Conservation (phyloP, 2,113 vertebrate genomes). For the Trochalopteron elliotii region DNA sequence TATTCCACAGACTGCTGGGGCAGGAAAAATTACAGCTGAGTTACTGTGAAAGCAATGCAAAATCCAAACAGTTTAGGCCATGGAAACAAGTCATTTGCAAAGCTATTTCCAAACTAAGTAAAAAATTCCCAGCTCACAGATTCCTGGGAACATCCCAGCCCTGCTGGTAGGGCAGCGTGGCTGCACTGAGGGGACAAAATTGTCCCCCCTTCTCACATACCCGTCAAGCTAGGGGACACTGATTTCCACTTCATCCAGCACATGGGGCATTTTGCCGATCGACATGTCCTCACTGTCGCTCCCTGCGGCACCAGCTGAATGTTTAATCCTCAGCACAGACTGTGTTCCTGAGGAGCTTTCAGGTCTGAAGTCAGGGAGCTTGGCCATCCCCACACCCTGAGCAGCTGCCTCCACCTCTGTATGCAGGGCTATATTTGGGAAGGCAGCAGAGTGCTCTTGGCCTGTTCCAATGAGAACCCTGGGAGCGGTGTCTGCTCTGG, state of each 20-base stretch:
- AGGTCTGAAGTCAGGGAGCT: not conserved
- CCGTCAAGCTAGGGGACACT: accelerated
- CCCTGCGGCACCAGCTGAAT: accelerated
- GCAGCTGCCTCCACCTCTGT: not conserved
- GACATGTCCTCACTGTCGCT: accelerated
- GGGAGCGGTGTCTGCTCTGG: not conserved
- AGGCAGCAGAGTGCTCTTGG: not conserved
- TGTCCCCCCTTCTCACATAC: accelerated
- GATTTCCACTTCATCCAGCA: not conserved
- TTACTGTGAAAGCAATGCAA: not conserved
- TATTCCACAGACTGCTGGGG: not conserved
- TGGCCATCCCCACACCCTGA: accelerated
- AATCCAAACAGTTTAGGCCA: conserved; percentile 3
- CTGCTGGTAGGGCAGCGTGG: accelerated
- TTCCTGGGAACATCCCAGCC: not conserved
- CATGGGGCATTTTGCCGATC: accelerated
- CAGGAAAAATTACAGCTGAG: not conserved
- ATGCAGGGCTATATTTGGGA: conserved; percentile 55
- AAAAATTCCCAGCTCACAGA: not conserved
- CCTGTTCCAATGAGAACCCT: not conserved
- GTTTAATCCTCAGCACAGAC: not conserved
- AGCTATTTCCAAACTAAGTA: conserved; percentile 38
- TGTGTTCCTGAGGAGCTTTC: not conserved
- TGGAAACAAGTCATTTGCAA: not conserved
- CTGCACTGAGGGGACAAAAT: not conserved